Evolutionary conservation across 2,113 vertebrate species (phyloP), one percentile per base, ranked within the genome.

Genomic region (Spermophilus dauricus): DNA sequence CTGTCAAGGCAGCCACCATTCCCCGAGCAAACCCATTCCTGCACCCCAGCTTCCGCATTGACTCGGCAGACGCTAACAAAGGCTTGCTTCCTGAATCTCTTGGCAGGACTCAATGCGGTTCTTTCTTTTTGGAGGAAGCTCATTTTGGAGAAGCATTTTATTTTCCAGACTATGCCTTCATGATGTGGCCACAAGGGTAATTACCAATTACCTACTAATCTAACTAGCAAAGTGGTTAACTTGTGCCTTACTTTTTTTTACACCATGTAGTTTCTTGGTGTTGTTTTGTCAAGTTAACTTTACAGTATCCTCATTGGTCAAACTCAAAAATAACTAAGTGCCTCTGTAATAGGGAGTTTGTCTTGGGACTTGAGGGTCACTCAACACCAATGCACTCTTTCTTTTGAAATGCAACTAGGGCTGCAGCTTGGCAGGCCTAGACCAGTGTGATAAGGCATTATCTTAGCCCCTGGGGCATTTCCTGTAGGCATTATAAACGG

Each of bases 201-300:
- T 28, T 32, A 30, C 20, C 24, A 28, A 81, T 26, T 61, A 95
- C 58, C 42, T 53, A 28, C 67, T 58, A 56, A 78, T 37, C 39
- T 82, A 77, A 73, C 34, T 34, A 78, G 61, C 67, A 82, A 95
- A 82, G 39, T 34, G 70, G 70, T 34, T 75, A 45, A 92, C 76
- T 24, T 87, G 81, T 45, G 53, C 22, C 73, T 95, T n/a, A 37
- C 77, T 84, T 86, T 90, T 83, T 30, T 83, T 30, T 20, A n/a
- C 20, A 34, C 13, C 20, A 42, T 2, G 3, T 56, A 48, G 69
- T 12, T 58, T 58, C 24, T 67, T 78, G 45, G 56, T 13, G 34
- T n/a, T 77, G 1, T 9, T 81, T 93, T 75, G 85, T 56, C 32
- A 94, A 92, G 34, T 58, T 87, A 83, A 86, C 39, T 87, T 92